Evolutionary conservation across 2,797 vertebrate genomes (phyloP).

Genomic region (Premnoplex brunnescens): DNA sequence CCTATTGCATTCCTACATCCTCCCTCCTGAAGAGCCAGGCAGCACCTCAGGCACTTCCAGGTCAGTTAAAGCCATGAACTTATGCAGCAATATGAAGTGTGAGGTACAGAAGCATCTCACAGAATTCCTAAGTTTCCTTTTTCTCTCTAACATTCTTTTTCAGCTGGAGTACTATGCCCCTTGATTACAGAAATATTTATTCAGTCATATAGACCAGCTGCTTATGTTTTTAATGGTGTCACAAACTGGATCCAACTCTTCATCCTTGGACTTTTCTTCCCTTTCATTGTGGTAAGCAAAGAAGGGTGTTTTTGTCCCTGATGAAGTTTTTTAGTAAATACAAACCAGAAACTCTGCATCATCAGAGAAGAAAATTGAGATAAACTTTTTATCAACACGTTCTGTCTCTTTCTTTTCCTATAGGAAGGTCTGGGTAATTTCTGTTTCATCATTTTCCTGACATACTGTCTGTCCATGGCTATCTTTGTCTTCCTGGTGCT

Average conservation of each 20-base stretch:
- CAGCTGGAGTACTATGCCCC: slow-evolving; percentile 74
- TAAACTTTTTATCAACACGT: not conserved
- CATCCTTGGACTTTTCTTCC: slow-evolving; percentile 81
- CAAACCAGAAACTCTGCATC: not conserved
- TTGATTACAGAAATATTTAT: slow-evolving; percentile 81
- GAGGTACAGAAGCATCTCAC: not conserved
- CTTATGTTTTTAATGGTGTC: slow-evolving; percentile 69
- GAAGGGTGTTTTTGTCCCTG: not conserved
- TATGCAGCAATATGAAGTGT: not conserved
- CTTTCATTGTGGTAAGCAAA: slow-evolving; percentile 81
- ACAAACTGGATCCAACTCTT: slow-evolving; percentile 81
- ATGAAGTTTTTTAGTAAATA: not conserved
- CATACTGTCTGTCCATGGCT: slow-evolving; percentile 32
- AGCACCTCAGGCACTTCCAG: not conserved
- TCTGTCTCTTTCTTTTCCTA: not conserved
- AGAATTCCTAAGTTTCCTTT: not conserved
- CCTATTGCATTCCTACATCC: not conserved
- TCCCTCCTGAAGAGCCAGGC: not conserved
- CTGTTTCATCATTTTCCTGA: slow-evolving; percentile 74
- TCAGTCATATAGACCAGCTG: slow-evolving; percentile 80
- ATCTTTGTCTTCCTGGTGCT: slow-evolving; percentile 57
- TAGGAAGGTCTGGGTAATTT: slow-evolving; percentile 79
- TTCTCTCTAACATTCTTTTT: not conserved
- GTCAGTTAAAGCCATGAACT: not conserved
- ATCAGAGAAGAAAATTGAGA: not conserved